A percentile compares a stretch with the other conserved stretches of the same genome.
These are phyloP conservation scores for Gadus macrocephalus DNA, from an alignment of 2,113 vertebrate genomes.

Conservation along the genomic window DNA sequence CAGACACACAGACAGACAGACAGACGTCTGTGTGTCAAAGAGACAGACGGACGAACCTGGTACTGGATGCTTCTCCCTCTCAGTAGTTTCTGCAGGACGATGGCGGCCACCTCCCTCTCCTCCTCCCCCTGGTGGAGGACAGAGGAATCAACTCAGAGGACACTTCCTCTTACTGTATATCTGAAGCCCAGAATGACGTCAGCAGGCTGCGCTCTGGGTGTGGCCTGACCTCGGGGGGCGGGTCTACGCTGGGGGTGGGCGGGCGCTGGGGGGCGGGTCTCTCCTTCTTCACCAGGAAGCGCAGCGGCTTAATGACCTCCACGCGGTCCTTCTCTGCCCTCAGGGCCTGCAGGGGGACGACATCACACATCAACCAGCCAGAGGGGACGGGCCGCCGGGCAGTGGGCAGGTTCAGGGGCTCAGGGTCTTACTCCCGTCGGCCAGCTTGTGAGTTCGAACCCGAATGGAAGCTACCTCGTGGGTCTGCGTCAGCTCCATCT, in stretches of 20 bases:
- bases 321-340: slow-evolving; percentile 63
- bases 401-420: no score
- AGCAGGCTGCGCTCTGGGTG: no score
- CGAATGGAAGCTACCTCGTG: slow-evolving; percentile 74
- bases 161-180: neutral
- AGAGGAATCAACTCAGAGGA: neutral
- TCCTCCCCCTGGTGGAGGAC: slow-evolving; percentile 77
- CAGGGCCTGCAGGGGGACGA: slow-evolving; percentile 65
- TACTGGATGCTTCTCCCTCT: slow-evolving; percentile 85
- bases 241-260: slow-evolving; percentile 74
- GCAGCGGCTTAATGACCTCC: slow-evolving; percentile 59
- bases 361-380: neutral
- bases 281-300: slow-evolving; percentile 69
- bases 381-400: neutral
- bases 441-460: no score
- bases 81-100: slow-evolving; percentile 83
- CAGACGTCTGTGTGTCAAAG: no score
- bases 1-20: no score
- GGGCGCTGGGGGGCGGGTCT: slow-evolving; percentile 68
- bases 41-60: slow-evolving; percentile 66
- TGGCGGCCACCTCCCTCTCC: slow-evolving; percentile 82
- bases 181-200: no score
- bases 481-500: slow-evolving; percentile 68
- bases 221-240: slow-evolving; percentile 71
- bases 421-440: no score